Evolutionary conservation across 2,797 vertebrate species (phyloP).

Genomic region (Hippocampus kuda): DNA sequence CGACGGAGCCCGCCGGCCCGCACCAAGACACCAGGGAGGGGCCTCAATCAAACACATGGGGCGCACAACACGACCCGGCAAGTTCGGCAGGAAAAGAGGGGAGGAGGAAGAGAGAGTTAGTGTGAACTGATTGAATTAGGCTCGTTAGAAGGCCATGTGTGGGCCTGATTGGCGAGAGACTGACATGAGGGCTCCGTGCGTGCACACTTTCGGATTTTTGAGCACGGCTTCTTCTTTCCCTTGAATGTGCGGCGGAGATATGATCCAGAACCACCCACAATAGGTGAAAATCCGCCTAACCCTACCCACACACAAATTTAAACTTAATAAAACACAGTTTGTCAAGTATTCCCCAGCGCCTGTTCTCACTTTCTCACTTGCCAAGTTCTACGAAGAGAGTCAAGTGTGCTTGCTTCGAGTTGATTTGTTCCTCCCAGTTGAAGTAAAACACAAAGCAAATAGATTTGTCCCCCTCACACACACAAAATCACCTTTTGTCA

Average conservation of each 20-base stretch:
- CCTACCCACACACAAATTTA: no score
- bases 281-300: no score
- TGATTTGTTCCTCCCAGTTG: neutral
- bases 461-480: no score
- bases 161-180: constrained; percentile 17
- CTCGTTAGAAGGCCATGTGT: constrained; percentile 48
- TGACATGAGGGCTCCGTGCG: constrained; percentile 13
- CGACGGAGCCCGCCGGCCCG: constrained; percentile 35
- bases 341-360: no score
- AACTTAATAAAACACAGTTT: no score
- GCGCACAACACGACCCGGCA: constrained; percentile 54
- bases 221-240: neutral
- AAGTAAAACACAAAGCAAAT: neutral
- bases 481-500: no score
- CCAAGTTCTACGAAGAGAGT: neutral
- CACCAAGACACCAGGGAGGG: constrained; percentile 46
- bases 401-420: neutral
- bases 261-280: neutral
- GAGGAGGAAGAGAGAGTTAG: constrained; percentile 44
- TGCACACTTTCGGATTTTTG: neutral
- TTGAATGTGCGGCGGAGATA: neutral
- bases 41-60: constrained; percentile 56
- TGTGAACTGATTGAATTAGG: constrained; percentile 64
- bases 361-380: no score
- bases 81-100: constrained; percentile 54